Percentiles rank a stretch among this genome's conserved stretches.
Evolutionary conservation across 2,797 vertebrate species (phyloP).

Genomic region (Bradypus variegatus): DNA sequence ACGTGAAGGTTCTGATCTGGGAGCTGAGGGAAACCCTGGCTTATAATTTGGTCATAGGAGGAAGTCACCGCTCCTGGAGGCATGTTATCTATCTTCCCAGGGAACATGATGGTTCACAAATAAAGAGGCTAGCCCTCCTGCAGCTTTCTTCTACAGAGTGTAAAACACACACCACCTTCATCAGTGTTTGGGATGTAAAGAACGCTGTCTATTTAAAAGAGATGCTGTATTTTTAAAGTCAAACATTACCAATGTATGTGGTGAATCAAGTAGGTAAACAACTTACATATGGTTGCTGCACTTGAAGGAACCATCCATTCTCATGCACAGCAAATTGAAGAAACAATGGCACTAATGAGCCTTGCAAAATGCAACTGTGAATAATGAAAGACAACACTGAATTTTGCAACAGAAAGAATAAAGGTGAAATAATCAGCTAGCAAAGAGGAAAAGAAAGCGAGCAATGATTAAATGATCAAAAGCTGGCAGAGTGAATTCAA

Average conservation of each 20-base stretch:
- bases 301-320: slow-evolving; percentile 83
- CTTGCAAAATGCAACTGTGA: slow-evolving; percentile 87
- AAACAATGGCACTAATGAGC: slow-evolving; percentile 93
- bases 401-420: slow-evolving; percentile 95
- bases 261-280: slow-evolving; percentile 89
- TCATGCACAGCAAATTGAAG: slow-evolving; percentile 81
- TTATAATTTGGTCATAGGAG: slow-evolving; percentile 58
- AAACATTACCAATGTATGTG: slow-evolving; percentile 86
- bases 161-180: slow-evolving; percentile 72
- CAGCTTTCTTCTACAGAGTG: slow-evolving; percentile 68
- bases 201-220: slow-evolving; percentile 76
- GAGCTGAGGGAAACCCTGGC: slow-evolving; percentile 6
- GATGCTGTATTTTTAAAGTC: slow-evolving; percentile 77
- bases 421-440: slow-evolving; percentile 96
- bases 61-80: slow-evolving; percentile 48
- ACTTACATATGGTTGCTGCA: slow-evolving; percentile 84
- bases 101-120: slow-evolving; percentile 60
- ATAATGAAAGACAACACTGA: slow-evolving; percentile 96
- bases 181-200: slow-evolving; percentile 71
- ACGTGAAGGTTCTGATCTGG: background rate
- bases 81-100: slow-evolving; percentile 41
- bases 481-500: slow-evolving; percentile 96
- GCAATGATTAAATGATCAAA: slow-evolving; percentile 99
- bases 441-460: slow-evolving; percentile 94
- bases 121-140: slow-evolving; percentile 69